A percentile compares a stretch with the other conserved stretches of the same genome.
phyloP scores from a whole-genome alignment of 2,113 vertebrate species.

The Corythornis vintsioides region DNA sequence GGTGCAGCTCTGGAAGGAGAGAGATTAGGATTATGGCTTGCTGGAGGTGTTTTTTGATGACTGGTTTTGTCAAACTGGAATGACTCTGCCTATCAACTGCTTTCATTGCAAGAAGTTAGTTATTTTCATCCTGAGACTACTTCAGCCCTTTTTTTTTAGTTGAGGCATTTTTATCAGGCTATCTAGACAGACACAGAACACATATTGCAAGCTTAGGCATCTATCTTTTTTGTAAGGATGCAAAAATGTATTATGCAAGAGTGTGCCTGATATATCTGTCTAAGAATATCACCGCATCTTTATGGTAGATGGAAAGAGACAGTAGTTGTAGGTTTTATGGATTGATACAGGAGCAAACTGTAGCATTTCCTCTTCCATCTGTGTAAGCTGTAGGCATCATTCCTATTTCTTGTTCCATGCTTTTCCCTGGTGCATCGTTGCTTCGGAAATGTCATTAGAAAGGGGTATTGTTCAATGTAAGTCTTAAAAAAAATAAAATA shows the following conservation, averaged over 20 bases:
- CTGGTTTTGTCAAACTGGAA: background rate
- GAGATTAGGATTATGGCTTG: background rate
- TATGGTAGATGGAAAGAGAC: background rate
- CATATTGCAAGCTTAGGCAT: background rate
- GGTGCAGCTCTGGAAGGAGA: background rate
- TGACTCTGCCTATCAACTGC: background rate
- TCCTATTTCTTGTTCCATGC: background rate
- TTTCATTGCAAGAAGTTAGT: background rate
- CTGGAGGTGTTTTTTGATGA: background rate
- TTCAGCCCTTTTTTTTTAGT: background rate
- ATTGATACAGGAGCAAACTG: background rate
- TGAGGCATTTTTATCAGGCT: background rate
- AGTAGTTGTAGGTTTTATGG: background rate
- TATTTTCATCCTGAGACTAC: background rate
- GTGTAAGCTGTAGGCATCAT: constrained; percentile 2
- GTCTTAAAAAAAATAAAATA: background rate
- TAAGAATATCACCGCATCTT: background rate
- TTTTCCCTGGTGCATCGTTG: constrained; percentile 36
- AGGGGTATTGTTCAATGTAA: constrained; percentile 38
- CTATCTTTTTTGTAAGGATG: background rate
- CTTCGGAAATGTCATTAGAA: constrained; percentile 46
- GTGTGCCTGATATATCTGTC: background rate
- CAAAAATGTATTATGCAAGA: background rate
- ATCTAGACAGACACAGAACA: background rate
- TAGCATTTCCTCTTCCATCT: constrained; percentile 5